phyloP scores from a whole-genome alignment of 1,140 invertebrate genomes.

The Micrasema minimum region DNA sequence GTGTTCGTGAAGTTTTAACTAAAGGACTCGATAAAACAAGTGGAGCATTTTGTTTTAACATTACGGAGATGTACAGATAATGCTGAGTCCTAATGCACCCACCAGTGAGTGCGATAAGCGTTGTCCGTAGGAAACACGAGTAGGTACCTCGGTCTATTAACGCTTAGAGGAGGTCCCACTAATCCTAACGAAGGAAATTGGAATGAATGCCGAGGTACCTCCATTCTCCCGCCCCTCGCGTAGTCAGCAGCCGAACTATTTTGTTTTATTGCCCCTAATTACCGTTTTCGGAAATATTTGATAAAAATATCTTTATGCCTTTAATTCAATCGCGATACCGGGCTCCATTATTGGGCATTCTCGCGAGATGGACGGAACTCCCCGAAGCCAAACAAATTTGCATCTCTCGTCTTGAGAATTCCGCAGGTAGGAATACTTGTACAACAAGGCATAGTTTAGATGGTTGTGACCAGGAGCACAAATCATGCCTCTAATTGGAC shows the following conservation, averaged over 20 bases:
- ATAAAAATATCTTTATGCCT: constrained; percentile 12
- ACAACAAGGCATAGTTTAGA: no score
- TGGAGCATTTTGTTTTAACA: no score
- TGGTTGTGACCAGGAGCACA: no score
- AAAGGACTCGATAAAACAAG: no score
- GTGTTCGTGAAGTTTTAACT: no score
- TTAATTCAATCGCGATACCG: constrained; percentile 36
- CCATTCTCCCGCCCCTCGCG: constrained; percentile 46
- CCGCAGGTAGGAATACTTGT: no score
- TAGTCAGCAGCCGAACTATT: constrained; percentile 45
- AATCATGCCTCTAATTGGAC: no score
- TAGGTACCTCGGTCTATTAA: constrained; percentile 12
- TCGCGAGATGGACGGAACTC: constrained; percentile 26
- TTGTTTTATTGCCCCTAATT: constrained; percentile 50
- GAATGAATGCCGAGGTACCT: constrained; percentile 38
- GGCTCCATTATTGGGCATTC: constrained; percentile 18
- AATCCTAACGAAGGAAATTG: constrained; percentile 35
- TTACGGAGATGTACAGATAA: no score
- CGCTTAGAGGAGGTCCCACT: constrained; percentile 7
- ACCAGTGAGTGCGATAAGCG: no score
- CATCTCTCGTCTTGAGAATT: constrained; percentile 24
- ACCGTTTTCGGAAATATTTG: constrained; percentile 47
- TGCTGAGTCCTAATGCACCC: no score
- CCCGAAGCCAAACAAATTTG: constrained; percentile 43
- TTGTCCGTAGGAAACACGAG: constrained; percentile 7